Evolutionary conservation across 2,888 invertebrate genomes (phyloP), one percentile per base, ranked within the genome.

Genomic region (Laspeyria flexula): DNA sequence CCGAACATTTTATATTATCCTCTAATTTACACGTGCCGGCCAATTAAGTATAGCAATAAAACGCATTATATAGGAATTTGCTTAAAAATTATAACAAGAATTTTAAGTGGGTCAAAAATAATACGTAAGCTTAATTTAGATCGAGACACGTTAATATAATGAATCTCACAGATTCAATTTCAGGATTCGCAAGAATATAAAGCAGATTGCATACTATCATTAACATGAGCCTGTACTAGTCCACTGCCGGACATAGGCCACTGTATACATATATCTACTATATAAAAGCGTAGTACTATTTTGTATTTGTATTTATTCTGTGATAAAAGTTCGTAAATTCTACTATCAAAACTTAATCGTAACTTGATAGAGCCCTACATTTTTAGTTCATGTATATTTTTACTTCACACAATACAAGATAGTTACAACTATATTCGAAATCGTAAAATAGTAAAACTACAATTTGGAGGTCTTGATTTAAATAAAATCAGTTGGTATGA

Each of bases 11-110:
- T 60, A 72, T 73, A 79, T 78, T 71, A 79, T 85, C 82, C 83
- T 88, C 81, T 85, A 86, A 88, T 87, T 86, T 83, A 81, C 84
- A 77, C 78, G 61, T 66, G 81, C 86, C 88, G 86, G 60, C 85
- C 85, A 85, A 87, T 86, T 86, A 86, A 83, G 69, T 77, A 73
- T 73, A 70, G 71, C 75, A 82, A 82, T 79, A 81, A 83, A 81
- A 77, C 68, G 60, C 71, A 65, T 76, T 69, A 71, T 75, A 69
- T 74, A 57, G 74, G 76, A 77, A 77, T 82, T 75, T 65, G 77
- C 79, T 79, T 76, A 67, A 60, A 59, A 67, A 67, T 70, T 64
- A 55, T 44, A 66, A 48, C 59, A 68, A 67, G 66, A 72, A 75
- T 77, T 68, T 71, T 70, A 75, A 72, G 60, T 75, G 72, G 68